Conservation (phyloP, 1,140 invertebrate genomes). For the Hypsibius dujardini region DNA sequence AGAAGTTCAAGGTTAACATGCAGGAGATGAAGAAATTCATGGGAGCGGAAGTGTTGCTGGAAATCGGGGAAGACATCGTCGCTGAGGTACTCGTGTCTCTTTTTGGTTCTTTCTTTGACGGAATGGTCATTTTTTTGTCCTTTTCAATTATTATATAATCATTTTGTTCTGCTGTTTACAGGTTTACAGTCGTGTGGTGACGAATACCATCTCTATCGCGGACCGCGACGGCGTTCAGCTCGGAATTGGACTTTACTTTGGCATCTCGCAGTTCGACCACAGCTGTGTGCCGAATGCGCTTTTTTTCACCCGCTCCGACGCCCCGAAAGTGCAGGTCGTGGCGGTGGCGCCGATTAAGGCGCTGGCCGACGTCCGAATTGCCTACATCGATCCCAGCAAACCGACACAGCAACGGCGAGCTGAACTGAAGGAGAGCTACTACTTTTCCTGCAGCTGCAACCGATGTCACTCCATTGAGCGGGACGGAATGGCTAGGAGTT, state of each 20-base stretch:
- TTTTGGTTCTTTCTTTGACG: no score
- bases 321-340: neutral
- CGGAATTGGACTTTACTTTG: neutral
- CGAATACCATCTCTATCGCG: conserved; percentile 11
- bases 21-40: neutral
- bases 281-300: conserved; percentile 3
- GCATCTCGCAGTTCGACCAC: conserved; percentile 17
- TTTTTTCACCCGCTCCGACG: neutral
- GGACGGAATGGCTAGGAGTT: neutral
- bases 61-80: neutral
- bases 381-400: neutral
- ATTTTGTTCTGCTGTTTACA: no score
- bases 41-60: neutral
- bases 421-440: conserved; percentile 5
- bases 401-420: neutral
- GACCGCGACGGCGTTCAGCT: neutral
- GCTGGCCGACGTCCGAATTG: neutral
- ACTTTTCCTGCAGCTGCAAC: neutral
- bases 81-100: neutral
- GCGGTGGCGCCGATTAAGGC: neutral
- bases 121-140: no score
- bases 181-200: conserved; percentile 2
- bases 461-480: neutral
- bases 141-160: no score
- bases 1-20: conserved; percentile 9